These are phyloP conservation scores for Macrochelys suwanniensis DNA, from an alignment of 2,797 vertebrate genomes.

Conservation along the genomic window DNA sequence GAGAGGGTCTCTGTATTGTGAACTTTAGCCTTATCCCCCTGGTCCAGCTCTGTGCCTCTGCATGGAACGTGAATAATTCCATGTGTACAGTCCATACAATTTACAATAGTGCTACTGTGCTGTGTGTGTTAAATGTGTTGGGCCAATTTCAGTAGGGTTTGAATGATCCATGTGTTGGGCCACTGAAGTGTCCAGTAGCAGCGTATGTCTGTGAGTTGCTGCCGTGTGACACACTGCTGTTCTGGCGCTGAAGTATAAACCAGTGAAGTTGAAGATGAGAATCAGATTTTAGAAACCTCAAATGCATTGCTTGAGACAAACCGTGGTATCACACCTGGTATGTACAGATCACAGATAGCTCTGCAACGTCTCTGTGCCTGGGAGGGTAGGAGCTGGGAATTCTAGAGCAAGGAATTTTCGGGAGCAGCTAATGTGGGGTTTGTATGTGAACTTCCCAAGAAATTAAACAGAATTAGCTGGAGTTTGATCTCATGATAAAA, in stretches of 20 bases:
- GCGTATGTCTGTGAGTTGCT: neutral
- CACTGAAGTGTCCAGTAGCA: neutral
- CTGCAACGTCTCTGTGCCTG: neutral
- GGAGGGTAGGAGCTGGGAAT: neutral
- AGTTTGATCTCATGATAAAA: neutral
- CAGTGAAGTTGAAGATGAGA: neutral
- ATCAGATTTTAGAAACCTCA: neutral
- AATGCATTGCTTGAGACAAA: neutral
- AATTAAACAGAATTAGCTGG: neutral
- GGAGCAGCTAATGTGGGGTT: neutral
- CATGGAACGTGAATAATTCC: neutral
- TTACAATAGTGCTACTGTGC: neutral
- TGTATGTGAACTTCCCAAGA: neutral
- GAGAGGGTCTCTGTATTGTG: neutral
- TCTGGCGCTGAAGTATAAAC: neutral
- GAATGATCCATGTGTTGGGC: neutral
- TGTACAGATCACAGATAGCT: neutral
- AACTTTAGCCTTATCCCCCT: neutral
- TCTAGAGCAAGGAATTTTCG: neutral
- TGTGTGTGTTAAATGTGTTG: neutral
- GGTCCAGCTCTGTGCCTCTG: neutral
- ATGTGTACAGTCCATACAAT: neutral
- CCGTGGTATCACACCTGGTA: neutral
- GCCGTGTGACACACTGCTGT: neutral
- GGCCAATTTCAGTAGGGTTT: neutral